Evolutionary conservation across 1,140 invertebrate genomes (phyloP).

Genomic region (Bombus turneri): DNA sequence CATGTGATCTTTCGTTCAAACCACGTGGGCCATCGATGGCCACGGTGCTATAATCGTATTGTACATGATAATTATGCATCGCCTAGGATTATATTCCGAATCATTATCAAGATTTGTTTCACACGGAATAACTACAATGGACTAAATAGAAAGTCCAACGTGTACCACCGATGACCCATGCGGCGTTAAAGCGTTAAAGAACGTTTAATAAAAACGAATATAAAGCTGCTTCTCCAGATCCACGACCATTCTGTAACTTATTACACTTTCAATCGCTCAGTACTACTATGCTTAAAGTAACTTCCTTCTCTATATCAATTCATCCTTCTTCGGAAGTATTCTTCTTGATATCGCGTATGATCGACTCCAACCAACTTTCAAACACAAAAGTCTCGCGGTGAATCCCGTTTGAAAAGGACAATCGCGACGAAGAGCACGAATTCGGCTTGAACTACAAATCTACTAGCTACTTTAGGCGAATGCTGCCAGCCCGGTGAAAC

Average conservation of each 20-base stretch:
- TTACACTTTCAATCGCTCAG: background rate
- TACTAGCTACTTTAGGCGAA: conserved; percentile 62
- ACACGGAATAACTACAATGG: too few species aligned
- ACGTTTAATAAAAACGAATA: too few species aligned
- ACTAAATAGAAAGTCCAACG: too few species aligned
- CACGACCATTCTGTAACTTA: background rate
- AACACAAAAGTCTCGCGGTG: background rate
- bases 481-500: conserved; percentile 58
- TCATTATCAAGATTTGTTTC: too few species aligned
- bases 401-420: background rate
- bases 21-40: too few species aligned
- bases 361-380: background rate
- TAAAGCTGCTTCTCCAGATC: too few species aligned
- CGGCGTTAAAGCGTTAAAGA: too few species aligned
- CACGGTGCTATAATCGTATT: too few species aligned
- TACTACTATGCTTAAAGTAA: background rate
- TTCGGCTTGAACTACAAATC: conserved; percentile 1
- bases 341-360: background rate
- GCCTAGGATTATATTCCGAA: too few species aligned
- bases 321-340: background rate
- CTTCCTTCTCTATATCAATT: background rate
- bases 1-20: too few species aligned
- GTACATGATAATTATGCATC: too few species aligned
- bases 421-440: background rate
- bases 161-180: too few species aligned